Percentiles rank a stretch among this genome's conserved stretches.
Evolutionary conservation across 2,113 vertebrate species (phyloP).

Genomic region (Paedocypris sp.): DNA sequence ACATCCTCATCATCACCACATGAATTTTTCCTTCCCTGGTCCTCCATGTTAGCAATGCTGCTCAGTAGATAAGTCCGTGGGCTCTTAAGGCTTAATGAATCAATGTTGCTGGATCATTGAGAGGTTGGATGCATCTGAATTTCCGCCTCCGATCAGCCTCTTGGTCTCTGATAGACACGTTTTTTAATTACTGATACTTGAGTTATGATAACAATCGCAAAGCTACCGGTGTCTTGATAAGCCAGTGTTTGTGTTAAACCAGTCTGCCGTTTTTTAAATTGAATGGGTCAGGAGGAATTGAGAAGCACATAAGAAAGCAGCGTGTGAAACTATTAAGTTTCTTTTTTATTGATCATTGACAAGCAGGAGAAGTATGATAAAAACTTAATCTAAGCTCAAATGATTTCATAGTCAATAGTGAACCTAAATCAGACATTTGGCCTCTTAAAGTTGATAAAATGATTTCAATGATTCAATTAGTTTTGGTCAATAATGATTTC

Average conservation of each 20-base stretch:
- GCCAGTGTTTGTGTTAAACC: background rate
- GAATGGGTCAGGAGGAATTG: slow-evolving; percentile 5
- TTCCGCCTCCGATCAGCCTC: slow-evolving; percentile 19
- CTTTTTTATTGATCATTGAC: slow-evolving; percentile 5
- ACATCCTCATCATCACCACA: background rate
- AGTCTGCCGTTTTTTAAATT: background rate
- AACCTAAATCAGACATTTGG: too few species aligned
- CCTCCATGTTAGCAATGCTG: slow-evolving; percentile 3
- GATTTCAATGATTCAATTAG: too few species aligned
- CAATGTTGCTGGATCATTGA: slow-evolving; percentile 24
- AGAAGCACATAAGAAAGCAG: slow-evolving; percentile 17
- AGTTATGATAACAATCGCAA: slow-evolving; percentile 1
- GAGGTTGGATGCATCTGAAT: slow-evolving; percentile 21
- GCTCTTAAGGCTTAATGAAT: slow-evolving; percentile 25
- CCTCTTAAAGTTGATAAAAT: too few species aligned
- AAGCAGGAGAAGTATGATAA: too few species aligned
- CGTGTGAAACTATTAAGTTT: background rate
- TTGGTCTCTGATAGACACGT: slow-evolving; percentile 6
- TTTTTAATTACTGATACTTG: slow-evolving; percentile 4
- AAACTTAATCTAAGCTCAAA: too few species aligned
- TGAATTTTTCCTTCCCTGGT: slow-evolving; percentile 26
- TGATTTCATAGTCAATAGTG: too few species aligned
- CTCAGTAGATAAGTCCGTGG: slow-evolving; percentile 1
- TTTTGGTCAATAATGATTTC: too few species aligned
- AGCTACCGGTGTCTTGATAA: background rate